Percentiles rank a stretch among this genome's conserved stretches.
Conservation (phyloP, 1,140 invertebrate genomes). For the Aphelinus certus region DNA sequence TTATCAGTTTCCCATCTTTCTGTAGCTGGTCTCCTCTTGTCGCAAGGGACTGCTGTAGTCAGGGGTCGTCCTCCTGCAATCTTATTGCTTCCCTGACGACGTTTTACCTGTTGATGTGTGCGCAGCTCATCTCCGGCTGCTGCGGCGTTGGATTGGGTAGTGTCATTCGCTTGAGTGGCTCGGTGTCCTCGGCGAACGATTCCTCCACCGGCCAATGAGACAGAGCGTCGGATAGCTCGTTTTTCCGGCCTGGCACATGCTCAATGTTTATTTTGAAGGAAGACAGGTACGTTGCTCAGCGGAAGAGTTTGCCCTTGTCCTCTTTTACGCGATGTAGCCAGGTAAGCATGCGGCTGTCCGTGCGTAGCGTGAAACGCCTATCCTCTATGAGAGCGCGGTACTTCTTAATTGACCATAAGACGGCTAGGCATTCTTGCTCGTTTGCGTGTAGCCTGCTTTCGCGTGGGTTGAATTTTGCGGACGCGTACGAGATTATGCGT, state of each 20-base stretch:
- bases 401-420: neutral
- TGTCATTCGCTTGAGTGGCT: neutral
- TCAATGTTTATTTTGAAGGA: slow-evolving; percentile 46
- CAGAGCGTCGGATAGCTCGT: neutral
- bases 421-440: slow-evolving; percentile 11
- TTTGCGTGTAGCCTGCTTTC: neutral
- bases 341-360: neutral
- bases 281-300: slow-evolving; percentile 49
- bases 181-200: neutral
- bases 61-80: neutral
- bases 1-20: no score
- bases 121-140: neutral
- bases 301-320: neutral
- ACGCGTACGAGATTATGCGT: neutral
- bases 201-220: neutral
- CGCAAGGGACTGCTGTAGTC: neutral
- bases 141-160: neutral
- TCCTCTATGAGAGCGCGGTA: neutral
- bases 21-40: no score
- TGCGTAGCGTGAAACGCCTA: neutral
- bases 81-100: no score
- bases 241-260: slow-evolving; percentile 40
- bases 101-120: neutral
- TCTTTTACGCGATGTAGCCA: slow-evolving; percentile 4
- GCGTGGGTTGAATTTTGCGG: neutral